Percentiles rank a stretch among this genome's conserved stretches.
These are phyloP conservation scores for Chelon labrosus DNA, from an alignment of 2,797 vertebrate species.

Conservation along the genomic window DNA sequence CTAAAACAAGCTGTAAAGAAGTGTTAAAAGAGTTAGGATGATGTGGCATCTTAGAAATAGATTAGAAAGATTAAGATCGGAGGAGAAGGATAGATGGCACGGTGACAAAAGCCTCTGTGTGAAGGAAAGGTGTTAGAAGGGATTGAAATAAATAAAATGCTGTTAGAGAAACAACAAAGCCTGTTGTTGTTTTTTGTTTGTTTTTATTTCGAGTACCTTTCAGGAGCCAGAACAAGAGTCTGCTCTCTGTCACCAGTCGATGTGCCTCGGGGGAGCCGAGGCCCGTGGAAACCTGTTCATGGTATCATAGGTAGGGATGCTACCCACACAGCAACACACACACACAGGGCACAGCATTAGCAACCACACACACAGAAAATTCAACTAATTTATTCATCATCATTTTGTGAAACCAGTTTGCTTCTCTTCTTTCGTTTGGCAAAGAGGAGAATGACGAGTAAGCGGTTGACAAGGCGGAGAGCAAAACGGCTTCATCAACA, in stretches of 20 bases:
- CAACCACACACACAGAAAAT: not conserved
- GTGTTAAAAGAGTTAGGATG: constrained; percentile 43
- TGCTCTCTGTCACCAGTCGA: constrained; percentile 85
- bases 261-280: constrained; percentile 84
- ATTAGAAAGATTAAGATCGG: constrained; percentile 6
- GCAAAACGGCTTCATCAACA: constrained; percentile 44
- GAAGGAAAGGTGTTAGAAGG: constrained; percentile 14
- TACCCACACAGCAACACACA: constrained; percentile 62
- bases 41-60: not conserved
- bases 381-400: not conserved
- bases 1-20: constrained; percentile 72
- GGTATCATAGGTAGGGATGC: constrained; percentile 85
- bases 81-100: not conserved
- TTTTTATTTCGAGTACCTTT: constrained; percentile 78
- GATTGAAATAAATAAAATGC: not conserved
- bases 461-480: constrained; percentile 51
- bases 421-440: constrained; percentile 5
- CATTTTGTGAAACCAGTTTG: constrained; percentile 2
- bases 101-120: constrained; percentile 34
- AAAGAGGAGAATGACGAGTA: constrained; percentile 20
- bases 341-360: constrained; percentile 51
- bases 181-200: too few species aligned
- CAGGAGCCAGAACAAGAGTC: constrained; percentile 66
- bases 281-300: constrained; percentile 87
- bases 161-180: not conserved